Conservation (phyloP, 2,888 invertebrate species). For the Cephonodes hylas region DNA sequence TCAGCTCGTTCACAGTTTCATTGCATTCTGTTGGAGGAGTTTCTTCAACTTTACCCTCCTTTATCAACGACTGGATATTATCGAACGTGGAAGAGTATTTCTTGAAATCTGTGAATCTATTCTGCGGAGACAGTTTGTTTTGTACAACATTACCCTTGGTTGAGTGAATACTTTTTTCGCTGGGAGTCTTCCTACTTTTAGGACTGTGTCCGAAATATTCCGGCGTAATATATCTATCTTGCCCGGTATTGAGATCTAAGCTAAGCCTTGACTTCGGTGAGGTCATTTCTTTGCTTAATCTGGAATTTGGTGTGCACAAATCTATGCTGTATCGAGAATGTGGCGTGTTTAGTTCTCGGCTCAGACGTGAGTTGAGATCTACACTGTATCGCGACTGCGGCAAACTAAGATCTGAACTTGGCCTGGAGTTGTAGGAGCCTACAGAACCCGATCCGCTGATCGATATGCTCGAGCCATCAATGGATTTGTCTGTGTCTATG, state of each 20-base stretch:
- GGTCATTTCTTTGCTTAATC: constrained; percentile 80
- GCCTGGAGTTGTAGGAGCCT: constrained; percentile 82
- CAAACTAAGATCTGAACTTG: constrained; percentile 83
- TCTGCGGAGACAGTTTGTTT: constrained; percentile 78
- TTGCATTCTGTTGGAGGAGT: constrained; percentile 73
- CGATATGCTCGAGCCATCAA: constrained; percentile 75
- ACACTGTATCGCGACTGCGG: constrained; percentile 81
- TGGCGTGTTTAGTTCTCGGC: constrained; percentile 81
- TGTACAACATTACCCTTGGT: constrained; percentile 57
- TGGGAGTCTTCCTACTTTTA: constrained; percentile 67
- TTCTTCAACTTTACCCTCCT: constrained; percentile 85
- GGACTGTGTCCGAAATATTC: constrained; percentile 76
- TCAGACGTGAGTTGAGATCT: constrained; percentile 78
- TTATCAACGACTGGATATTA: constrained; percentile 87
- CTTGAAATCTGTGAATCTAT: constrained; percentile 82
- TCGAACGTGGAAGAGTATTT: constrained; percentile 89
- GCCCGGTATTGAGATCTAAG: constrained; percentile 81
- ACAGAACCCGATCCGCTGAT: constrained; percentile 78
- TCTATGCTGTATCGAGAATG: constrained; percentile 86
- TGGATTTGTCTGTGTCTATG: constrained; percentile 71
- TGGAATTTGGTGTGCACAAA: constrained; percentile 83
- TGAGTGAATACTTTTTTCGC: constrained; percentile 53
- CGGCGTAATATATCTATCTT: constrained; percentile 68
- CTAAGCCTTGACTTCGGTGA: constrained; percentile 83
- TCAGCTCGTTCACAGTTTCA: constrained; percentile 83